Percentiles rank a stretch among this genome's conserved stretches.
phyloP scores from a whole-genome alignment of 37 sponge, comb jelly and placozoan species.

The Ephydatia muelleri region DNA sequence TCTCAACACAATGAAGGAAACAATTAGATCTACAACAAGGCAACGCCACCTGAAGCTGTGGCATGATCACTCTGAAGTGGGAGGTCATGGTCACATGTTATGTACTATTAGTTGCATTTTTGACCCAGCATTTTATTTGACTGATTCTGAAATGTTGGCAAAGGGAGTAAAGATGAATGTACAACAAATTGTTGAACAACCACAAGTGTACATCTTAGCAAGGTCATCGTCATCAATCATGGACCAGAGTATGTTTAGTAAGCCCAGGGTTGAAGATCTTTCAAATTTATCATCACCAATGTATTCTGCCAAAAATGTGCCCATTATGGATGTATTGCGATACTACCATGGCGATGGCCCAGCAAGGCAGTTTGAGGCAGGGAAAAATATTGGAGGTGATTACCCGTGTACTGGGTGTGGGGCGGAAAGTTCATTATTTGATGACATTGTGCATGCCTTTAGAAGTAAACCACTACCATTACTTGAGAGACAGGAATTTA shows the following conservation, averaged over 20 bases:
- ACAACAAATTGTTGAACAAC: constrained; percentile 12
- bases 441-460: constrained; percentile 11
- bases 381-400: constrained; percentile 26
- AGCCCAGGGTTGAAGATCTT: neutral
- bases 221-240: neutral
- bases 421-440: constrained; percentile 6
- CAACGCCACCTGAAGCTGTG: neutral
- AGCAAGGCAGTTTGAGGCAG: constrained; percentile 35
- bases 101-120: neutral
- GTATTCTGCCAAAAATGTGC: neutral
- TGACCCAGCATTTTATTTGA: constrained; percentile 16
- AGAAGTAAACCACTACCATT: neutral
- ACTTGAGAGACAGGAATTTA: constrained; percentile 13
- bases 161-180: neutral
- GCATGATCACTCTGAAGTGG: constrained; percentile 29
- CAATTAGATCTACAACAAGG: neutral
- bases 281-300: neutral
- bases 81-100: constrained; percentile 13
- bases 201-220: constrained; percentile 25
- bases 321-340: neutral
- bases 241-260: neutral
- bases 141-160: neutral
- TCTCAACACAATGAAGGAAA: neutral
- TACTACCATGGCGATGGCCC: constrained; percentile 38
- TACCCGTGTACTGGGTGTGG: constrained; percentile 24